phyloP scores from a whole-genome alignment of 2,797 vertebrate genomes.

The Poecile montanus region DNA sequence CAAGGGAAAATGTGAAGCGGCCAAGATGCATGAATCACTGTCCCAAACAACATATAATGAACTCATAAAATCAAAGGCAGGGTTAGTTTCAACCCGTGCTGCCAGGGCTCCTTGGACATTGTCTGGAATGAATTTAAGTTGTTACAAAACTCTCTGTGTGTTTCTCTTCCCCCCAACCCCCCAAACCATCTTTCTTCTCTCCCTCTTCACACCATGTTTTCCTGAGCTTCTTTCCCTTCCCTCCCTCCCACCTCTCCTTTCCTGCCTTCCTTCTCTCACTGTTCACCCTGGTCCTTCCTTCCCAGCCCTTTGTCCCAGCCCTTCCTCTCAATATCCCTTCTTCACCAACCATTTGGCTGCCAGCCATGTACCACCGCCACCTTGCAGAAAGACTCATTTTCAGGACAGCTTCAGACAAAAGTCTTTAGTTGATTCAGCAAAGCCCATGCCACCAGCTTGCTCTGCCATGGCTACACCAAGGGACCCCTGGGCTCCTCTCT shows the following conservation, averaged over 20 bases:
- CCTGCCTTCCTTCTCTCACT: not conserved
- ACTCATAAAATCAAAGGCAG: conserved; percentile 73
- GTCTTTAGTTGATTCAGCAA: not conserved
- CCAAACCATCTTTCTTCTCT: not conserved
- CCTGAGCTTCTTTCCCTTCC: not conserved
- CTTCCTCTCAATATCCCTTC: not conserved
- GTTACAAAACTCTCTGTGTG: conserved; percentile 63
- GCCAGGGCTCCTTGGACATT: conserved; percentile 68
- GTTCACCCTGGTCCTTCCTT: not conserved
- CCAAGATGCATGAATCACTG: conserved; percentile 68
- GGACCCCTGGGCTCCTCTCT: rapidly evolving
- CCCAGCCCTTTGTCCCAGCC: not conserved
- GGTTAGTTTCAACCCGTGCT: conserved; percentile 67
- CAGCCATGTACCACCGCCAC: too few relatives aligned
- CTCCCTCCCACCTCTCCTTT: not conserved
- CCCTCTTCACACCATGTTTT: not conserved
- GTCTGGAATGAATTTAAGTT: conserved; percentile 71
- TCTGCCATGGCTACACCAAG: rapidly evolving
- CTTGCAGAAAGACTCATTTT: not conserved
- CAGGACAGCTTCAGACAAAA: not conserved
- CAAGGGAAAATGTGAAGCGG: conserved; percentile 70
- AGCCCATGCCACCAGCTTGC: rapidly evolving
- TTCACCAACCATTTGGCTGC: not conserved
- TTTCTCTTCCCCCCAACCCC: not conserved
- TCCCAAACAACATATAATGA: conserved; percentile 70